These are phyloP conservation scores for Elachura formosa DNA, from an alignment of 2,113 vertebrate genomes.

Conservation along the genomic window DNA sequence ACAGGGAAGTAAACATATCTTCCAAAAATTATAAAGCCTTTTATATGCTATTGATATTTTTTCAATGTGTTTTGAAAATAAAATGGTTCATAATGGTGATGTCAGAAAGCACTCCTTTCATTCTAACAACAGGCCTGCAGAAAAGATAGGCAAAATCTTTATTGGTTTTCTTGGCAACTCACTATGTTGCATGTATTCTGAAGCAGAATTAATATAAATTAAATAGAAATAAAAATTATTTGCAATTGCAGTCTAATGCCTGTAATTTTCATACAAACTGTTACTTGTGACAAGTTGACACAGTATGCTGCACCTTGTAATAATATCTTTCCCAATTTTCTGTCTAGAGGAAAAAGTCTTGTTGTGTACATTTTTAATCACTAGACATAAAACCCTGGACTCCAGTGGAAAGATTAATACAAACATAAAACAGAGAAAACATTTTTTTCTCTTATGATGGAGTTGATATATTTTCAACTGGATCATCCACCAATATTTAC, in stretches of 20 bases:
- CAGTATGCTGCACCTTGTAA: slow-evolving; percentile 32
- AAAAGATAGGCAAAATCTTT: slow-evolving; percentile 28
- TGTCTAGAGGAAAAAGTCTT: background rate
- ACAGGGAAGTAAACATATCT: background rate
- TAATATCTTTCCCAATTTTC: background rate
- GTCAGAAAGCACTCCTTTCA: background rate
- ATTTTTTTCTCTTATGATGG: background rate
- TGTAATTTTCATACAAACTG: slow-evolving; percentile 68
- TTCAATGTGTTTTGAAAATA: slow-evolving; percentile 9
- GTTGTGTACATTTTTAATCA: background rate
- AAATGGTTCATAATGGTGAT: background rate
- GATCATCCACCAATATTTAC: background rate
- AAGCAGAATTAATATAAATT: slow-evolving; percentile 63
- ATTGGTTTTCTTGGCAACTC: slow-evolving; percentile 25
- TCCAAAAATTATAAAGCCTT: background rate
- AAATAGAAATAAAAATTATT: slow-evolving; percentile 66
- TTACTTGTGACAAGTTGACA: slow-evolving; percentile 62
- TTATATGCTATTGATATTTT: background rate
- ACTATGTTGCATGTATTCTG: slow-evolving; percentile 13
- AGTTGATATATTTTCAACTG: background rate
- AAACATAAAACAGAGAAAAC: background rate
- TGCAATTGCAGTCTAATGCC: slow-evolving; percentile 43
- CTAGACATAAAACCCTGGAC: background rate
- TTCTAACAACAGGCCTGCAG: background rate
- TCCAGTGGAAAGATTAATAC: background rate